Base-by-base conservation (phyloP, 2,888 invertebrate species). In the Gibbula magus region DNA sequence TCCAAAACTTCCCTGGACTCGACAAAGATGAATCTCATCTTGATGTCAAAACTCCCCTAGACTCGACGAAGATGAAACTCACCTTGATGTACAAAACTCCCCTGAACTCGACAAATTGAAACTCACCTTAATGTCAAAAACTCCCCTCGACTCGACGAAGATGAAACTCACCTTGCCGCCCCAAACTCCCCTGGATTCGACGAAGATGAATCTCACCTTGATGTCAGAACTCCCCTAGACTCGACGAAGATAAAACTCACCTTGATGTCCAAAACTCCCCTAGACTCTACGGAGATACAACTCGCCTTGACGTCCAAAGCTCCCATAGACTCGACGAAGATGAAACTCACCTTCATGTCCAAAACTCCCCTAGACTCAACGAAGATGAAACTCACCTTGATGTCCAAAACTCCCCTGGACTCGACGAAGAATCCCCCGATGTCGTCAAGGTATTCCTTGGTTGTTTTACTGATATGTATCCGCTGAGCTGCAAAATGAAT, bases 381-480 rank as follows among this genome's bases (percentile, higher is more conserved):
- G 16, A 32, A 67, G 0, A 35, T 35, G 32, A n/a, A 4, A 51
- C 79, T 66, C 79, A 87, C 88, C 85, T 86, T 86, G 18, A 87
- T 81, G 2, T 82, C 83, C 25, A 86, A 81, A 39, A 86, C 83
- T 18, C 86, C 86, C 32, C 89, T 75, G 29, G 82, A 82, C 25
- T 84, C 81, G 18, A 88, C 77, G 1, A 82, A 80, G 45, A 87
- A 89, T 1, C 88, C 89, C 18, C 87, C 87, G 7, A 89, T 54
- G 16, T 84, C 83, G 8, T 79, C 79, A 51, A 89, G 77, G 32
- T 85, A 78, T 8, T 83, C 82, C 8, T 85, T 82, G 2, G 86
- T 87, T 0, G 85, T 78, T 67, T 85, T 80, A 52, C 89, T 89
- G 52, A 88, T 81, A 61, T 89, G 89, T 25, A 89, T 86, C 67